Percentiles rank a stretch among this genome's conserved stretches.
These are phyloP conservation scores for Thamnophis sirtalis DNA, from an alignment of 2,113 vertebrate species.

Conservation along the genomic window DNA sequence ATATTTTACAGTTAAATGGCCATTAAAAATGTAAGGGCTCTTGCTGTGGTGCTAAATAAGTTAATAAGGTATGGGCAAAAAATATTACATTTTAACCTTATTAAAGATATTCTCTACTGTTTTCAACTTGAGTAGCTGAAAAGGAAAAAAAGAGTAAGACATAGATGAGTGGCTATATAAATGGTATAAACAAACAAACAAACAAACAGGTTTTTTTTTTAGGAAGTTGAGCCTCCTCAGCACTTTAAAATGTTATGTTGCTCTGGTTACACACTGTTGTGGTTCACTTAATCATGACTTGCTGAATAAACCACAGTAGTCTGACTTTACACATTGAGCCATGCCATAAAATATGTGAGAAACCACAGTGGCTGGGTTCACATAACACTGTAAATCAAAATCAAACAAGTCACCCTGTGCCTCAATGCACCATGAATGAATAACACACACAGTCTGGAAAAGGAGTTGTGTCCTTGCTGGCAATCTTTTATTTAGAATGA, in stretches of 20 bases:
- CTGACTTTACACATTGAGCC: background rate
- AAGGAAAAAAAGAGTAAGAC: background rate
- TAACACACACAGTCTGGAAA: background rate
- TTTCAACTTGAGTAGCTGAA: conserved; percentile 1
- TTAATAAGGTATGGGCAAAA: background rate
- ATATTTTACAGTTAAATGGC: background rate
- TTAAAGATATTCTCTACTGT: background rate
- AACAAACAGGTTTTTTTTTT: background rate
- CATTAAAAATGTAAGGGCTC: background rate
- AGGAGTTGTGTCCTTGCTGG: background rate
- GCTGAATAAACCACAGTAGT: background rate
- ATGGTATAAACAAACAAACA: background rate
- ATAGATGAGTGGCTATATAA: background rate
- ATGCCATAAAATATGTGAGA: background rate
- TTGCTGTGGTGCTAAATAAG: background rate
- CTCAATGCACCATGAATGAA: background rate
- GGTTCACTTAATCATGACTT: background rate
- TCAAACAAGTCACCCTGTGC: background rate
- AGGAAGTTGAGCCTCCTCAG: background rate
- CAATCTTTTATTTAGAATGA: background rate
- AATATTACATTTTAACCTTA: conserved; percentile 9
- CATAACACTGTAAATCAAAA: background rate
- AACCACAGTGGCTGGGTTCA: background rate
- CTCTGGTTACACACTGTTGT: background rate
- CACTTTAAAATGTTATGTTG: background rate